Percentiles rank a stretch among this genome's conserved stretches.
phyloP scores from a whole-genome alignment of 1,140 invertebrate species.

The Drosophila ficusphila region DNA sequence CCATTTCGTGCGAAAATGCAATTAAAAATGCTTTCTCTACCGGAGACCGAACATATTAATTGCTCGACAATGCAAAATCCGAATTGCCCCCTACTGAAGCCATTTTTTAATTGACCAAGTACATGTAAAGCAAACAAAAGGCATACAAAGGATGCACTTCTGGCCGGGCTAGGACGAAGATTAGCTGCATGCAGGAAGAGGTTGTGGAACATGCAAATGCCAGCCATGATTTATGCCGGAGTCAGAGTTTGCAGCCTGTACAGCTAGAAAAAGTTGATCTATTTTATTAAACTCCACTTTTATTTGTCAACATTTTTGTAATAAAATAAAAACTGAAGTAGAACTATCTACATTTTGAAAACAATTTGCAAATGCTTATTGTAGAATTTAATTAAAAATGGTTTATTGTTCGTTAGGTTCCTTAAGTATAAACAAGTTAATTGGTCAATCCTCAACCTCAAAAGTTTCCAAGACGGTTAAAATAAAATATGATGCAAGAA shows the following conservation, averaged over 20 bases:
- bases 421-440: too few species aligned
- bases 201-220: constrained; percentile 65
- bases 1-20: constrained; percentile 73
- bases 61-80: constrained; percentile 63
- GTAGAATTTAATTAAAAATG: too few species aligned
- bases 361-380: too few species aligned
- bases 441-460: too few species aligned
- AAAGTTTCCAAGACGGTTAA: too few species aligned
- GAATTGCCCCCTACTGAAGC: constrained; percentile 27
- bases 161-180: constrained; percentile 49
- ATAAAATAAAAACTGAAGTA: too few species aligned
- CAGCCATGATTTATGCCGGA: constrained; percentile 76
- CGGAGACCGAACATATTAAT: constrained; percentile 71
- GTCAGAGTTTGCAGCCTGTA: constrained; percentile 14
- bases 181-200: constrained; percentile 48
- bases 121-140: constrained; percentile 69
- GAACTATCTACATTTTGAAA: too few species aligned
- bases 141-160: constrained; percentile 66
- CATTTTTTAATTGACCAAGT: constrained; percentile 80
- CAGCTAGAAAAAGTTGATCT: constrained; percentile 2
- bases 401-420: too few species aligned
- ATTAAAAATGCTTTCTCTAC: constrained; percentile 67
- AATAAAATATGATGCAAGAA: too few species aligned
- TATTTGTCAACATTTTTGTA: too few species aligned
- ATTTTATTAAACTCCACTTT: too few species aligned